Evolutionary conservation across 1,140 invertebrate species (phyloP).

Genomic region (Aradophagus sp.): DNA sequence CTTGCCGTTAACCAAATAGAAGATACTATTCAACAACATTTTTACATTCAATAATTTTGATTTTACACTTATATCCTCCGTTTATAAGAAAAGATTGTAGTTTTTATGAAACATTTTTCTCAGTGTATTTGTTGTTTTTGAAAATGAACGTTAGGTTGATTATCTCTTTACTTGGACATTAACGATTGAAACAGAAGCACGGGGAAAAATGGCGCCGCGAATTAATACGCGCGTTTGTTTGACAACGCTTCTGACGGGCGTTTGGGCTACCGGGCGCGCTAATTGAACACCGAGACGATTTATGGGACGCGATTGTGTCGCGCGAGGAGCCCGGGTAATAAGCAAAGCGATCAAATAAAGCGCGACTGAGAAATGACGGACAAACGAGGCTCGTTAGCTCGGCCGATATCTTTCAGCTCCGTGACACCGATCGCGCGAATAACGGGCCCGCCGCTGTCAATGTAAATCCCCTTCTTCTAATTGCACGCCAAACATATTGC

Average conservation of each 20-base stretch:
- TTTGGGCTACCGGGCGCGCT: not conserved
- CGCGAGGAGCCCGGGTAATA: slow-evolving; percentile 16
- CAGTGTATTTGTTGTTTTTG: too few relatives aligned
- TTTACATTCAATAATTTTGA: too few relatives aligned
- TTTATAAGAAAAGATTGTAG: too few relatives aligned
- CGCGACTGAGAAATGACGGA: slow-evolving; percentile 40
- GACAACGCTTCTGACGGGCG: slow-evolving; percentile 1
- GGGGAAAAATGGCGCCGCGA: slow-evolving; percentile 2
- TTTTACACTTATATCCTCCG: too few relatives aligned
- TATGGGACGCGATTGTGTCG: slow-evolving; percentile 27
- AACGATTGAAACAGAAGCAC: too few relatives aligned
- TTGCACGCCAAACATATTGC: slow-evolving; percentile 39
- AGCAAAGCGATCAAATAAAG: slow-evolving; percentile 34
- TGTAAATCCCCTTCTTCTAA: slow-evolving; percentile 35
- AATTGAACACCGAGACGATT: slow-evolving; percentile 21
- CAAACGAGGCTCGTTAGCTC: slow-evolving; percentile 52
- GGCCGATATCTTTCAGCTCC: slow-evolving; percentile 45
- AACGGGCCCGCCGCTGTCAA: slow-evolving; percentile 31
- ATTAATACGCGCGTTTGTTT: too few relatives aligned
- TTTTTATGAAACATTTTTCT: too few relatives aligned
- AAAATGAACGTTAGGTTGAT: too few relatives aligned
- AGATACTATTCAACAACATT: too few relatives aligned
- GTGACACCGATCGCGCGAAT: slow-evolving; percentile 49
- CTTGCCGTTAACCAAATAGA: too few relatives aligned
- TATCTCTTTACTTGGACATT: too few relatives aligned